These are phyloP conservation scores for Hippocampus zosterae DNA, from an alignment of 2,113 vertebrate species.

Conservation along the genomic window DNA sequence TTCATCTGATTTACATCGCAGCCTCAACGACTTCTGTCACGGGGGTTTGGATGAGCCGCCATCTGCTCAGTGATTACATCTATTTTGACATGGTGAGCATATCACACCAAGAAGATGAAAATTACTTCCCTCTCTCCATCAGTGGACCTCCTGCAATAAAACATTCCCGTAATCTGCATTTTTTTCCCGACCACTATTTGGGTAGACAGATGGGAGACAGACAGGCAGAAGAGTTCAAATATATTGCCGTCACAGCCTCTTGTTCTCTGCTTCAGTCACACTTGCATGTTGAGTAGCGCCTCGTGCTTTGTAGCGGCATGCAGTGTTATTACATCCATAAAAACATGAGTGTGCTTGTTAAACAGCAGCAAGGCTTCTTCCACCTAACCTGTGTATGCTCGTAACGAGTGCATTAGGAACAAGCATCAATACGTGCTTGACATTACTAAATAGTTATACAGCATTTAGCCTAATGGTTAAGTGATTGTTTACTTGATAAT, in stretches of 20 bases:
- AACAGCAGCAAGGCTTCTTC: background rate
- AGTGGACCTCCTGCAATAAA: constrained; percentile 1
- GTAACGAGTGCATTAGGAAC: background rate
- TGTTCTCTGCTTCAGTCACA: constrained; percentile 4
- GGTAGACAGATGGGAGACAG: background rate
- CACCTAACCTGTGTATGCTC: background rate
- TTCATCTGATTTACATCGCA: constrained; percentile 45
- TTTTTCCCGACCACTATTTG: constrained; percentile 8
- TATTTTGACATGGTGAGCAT: constrained; percentile 24
- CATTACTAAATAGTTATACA: background rate
- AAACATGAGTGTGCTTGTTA: background rate
- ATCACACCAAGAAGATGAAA: background rate
- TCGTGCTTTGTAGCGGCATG: background rate
- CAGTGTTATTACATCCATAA: constrained; percentile 4
- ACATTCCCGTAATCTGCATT: background rate
- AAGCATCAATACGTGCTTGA: background rate
- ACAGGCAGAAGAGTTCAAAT: background rate
- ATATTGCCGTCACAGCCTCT: background rate
- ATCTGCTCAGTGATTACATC: constrained; percentile 53
- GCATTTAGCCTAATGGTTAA: background rate
- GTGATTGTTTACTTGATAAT: constrained; percentile 10
- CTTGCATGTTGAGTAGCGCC: background rate
- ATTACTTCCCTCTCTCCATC: constrained; percentile 5
- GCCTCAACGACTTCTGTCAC: constrained; percentile 39
- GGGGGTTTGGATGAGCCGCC: constrained; percentile 49